phyloP scores from a whole-genome alignment of 1,140 invertebrate species.

The Drosophila elegans region DNA sequence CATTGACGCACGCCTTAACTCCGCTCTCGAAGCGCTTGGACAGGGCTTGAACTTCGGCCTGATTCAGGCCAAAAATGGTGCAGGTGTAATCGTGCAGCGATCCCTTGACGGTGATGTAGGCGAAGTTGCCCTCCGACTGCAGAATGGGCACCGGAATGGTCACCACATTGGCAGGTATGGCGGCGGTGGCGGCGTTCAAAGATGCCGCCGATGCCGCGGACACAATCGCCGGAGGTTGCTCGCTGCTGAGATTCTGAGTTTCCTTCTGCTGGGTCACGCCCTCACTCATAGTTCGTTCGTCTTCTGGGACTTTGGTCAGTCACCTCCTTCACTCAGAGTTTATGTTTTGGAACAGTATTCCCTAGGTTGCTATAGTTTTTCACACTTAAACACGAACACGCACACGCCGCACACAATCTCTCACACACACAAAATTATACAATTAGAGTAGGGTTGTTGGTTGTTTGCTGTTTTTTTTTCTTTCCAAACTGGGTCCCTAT shows the following conservation, averaged over 20 bases:
- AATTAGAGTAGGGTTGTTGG: conserved; percentile 38
- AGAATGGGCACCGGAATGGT: conserved; percentile 83
- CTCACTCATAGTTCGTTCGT: conserved; percentile 71
- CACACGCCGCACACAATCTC: conserved; percentile 26
- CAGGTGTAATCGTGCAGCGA: conserved; percentile 90
- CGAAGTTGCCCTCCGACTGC: conserved; percentile 85
- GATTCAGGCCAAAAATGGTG: conserved; percentile 90
- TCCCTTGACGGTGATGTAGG: conserved; percentile 91
- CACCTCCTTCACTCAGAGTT: conserved; percentile 19
- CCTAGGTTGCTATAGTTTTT: conserved; percentile 71
- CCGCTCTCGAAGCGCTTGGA: conserved; percentile 88
- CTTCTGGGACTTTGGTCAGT: conserved; percentile 24
- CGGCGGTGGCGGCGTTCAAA: conserved; percentile 23
- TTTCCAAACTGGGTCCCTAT: conserved; percentile 45
- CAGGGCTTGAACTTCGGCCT: conserved; percentile 89
- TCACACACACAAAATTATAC: conserved; percentile 51
- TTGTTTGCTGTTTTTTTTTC: conserved; percentile 25
- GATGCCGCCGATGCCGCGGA: conserved; percentile 54
- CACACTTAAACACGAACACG: conserved; percentile 18
- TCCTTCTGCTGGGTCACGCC: conserved; percentile 56
- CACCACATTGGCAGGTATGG: conserved; percentile 68
- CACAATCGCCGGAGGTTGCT: conserved; percentile 13
- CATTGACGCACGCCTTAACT: conserved; percentile 88
- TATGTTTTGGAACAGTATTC: conserved; percentile 47
- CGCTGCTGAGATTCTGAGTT: conserved; percentile 53